Conservation (phyloP, 2,888 invertebrate species). For the Dyspetes luteomarginatus region DNA sequence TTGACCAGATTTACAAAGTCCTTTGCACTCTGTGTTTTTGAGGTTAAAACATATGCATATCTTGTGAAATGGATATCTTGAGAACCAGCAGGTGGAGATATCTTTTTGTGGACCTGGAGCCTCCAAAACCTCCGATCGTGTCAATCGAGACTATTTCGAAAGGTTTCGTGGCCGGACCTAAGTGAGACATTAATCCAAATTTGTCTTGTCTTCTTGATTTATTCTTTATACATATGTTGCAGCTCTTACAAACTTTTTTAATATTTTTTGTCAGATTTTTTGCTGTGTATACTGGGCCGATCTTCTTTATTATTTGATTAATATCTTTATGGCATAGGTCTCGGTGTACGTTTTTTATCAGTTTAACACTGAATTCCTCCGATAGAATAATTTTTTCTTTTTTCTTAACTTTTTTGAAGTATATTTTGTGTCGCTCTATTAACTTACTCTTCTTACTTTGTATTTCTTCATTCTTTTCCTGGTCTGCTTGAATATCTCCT, state of each 20-base stretch:
- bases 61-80: slow-evolving; percentile 73
- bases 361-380: slow-evolving; percentile 57
- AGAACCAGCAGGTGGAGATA: slow-evolving; percentile 72
- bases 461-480: not conserved
- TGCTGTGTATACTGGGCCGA: slow-evolving; percentile 53
- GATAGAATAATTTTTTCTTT: slow-evolving; percentile 62
- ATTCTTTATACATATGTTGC: slow-evolving; percentile 72
- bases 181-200: slow-evolving; percentile 69
- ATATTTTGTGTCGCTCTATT: not conserved
- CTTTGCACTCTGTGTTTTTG: slow-evolving; percentile 67
- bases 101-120: slow-evolving; percentile 71
- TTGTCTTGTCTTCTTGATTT: slow-evolving; percentile 71
- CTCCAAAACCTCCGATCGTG: slow-evolving; percentile 74
- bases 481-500: not conserved
- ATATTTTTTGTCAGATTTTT: slow-evolving; percentile 64
- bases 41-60: slow-evolving; percentile 70
- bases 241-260: slow-evolving; percentile 62
- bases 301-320: slow-evolving; percentile 61
- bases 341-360: slow-evolving; percentile 56
- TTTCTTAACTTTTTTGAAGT: not conserved
- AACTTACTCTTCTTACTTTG: not conserved
- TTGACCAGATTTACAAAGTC: slow-evolving; percentile 70
- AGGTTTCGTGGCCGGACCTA: slow-evolving; percentile 72
- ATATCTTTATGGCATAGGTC: slow-evolving; percentile 57
- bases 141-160: slow-evolving; percentile 74